Evolutionary conservation across 1,140 invertebrate species (phyloP).

Genomic region (Magallana ariakensis): DNA sequence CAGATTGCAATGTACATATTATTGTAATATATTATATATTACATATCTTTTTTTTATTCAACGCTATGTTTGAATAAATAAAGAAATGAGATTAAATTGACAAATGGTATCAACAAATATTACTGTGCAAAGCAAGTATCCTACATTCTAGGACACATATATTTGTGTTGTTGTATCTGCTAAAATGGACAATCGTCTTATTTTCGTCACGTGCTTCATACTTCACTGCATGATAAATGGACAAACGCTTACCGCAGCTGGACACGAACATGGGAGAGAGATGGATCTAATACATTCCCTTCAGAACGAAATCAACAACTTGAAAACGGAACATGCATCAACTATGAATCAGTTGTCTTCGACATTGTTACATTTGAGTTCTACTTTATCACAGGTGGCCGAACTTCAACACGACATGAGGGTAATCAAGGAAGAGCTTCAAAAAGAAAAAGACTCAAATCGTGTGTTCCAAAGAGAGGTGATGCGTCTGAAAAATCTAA

Average conservation of each 20-base stretch:
- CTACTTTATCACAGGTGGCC: background rate
- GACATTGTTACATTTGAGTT: background rate
- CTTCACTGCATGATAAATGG: background rate
- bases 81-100: too few species aligned
- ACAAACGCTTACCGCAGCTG: background rate
- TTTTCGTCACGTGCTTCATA: too few species aligned
- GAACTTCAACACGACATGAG: background rate
- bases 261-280: background rate
- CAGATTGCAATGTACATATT: too few species aligned
- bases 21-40: too few species aligned
- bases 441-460: background rate
- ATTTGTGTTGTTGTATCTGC: fast-evolving
- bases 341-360: background rate
- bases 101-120: too few species aligned
- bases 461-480: background rate
- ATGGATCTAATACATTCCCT: background rate
- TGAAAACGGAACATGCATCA: background rate
- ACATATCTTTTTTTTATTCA: too few species aligned
- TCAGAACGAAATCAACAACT: background rate
- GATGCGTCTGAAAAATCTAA: background rate
- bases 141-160: too few species aligned
- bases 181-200: background rate
- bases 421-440: background rate
- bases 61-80: too few species aligned
- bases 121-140: too few species aligned